Evolutionary conservation across 2,797 vertebrate genomes (phyloP), one percentile per base, ranked within the genome.

Genomic region (Gobio occitaniae): DNA sequence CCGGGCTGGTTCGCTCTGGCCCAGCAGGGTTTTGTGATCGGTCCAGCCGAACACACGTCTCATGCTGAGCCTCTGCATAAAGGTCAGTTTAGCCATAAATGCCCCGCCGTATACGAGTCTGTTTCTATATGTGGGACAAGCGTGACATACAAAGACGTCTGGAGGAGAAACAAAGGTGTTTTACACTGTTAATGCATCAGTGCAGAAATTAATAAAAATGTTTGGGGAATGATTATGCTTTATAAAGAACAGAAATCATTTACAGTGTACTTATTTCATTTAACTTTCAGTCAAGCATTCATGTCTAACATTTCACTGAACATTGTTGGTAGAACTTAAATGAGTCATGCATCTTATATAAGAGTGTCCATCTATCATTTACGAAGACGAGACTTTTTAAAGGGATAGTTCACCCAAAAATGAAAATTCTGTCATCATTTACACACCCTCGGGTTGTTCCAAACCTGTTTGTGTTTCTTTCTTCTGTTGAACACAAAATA

Each of bases 1-100:
- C 16, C 1, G 41, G 85, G 84, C 78, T 86, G n/a, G 72, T 68
- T 25, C 29, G 8, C 65, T 91, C 90, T 91, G 92, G 7, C 50
- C 63, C 87, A 8, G 50, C 74, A 47, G 68, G 47, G 82, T 80
- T 69, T 77, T 50, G 78, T 75, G 84, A 74, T 86, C 56, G 86
- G 84, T 52, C 70, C 56, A 83, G 21, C 5, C 66, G 8, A 70
- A 38, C 36, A 80, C 71, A 69, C 13, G 6, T 52, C 83, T 38
- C 66, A 65, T n/a, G 41, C 54, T 52, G 54, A 72, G 77, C 61
- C 29, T 54, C 17, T 21, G 68, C 3, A 61, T 15, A 19, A 13
- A 65, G 47, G 44, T 59, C 76, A 65, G n/a, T 29, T 78, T 41
- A 15, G n/a, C 52, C 54, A 13, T 69, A 21, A 41, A 52, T 61